Evolutionary conservation across 2,888 invertebrate species (phyloP).

Genomic region (Protonemura montana): DNA sequence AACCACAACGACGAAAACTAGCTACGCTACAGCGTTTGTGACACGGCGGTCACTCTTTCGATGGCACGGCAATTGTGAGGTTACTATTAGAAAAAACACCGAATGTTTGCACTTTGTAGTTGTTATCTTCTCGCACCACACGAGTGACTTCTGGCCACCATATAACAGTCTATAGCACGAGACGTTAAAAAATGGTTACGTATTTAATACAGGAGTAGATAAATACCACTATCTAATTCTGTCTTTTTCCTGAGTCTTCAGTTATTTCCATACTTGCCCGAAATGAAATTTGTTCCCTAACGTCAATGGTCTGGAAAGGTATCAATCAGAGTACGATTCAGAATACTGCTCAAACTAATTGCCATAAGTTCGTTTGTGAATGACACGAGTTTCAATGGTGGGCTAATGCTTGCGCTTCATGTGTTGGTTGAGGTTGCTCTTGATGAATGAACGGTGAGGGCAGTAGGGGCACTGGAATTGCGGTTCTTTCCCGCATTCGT

Average conservation of each 20-base stretch:
- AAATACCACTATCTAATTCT: no score
- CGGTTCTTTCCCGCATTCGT: constrained; percentile 55
- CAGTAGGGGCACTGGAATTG: constrained; percentile 53
- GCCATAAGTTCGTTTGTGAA: no score
- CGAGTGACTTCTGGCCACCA: not conserved
- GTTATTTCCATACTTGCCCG: no score
- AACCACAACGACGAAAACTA: not conserved
- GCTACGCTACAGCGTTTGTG: not conserved
- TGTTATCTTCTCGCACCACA: not conserved
- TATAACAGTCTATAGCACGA: not conserved
- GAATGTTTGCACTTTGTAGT: not conserved
- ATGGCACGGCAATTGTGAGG: not conserved
- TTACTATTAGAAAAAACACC: not conserved
- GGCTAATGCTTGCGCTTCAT: constrained; percentile 24
- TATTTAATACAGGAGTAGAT: not conserved
- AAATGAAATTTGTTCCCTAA: no score
- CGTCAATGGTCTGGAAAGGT: no score
- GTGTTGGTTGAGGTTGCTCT: constrained; percentile 51
- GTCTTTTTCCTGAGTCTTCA: no score
- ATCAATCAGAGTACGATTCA: no score
- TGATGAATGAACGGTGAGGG: constrained; percentile 51
- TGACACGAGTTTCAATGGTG: not conserved
- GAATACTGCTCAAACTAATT: no score
- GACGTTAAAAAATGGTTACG: not conserved
- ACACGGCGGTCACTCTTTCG: not conserved